Evolutionary conservation across 2,888 invertebrate species (phyloP).

Genomic region (Catocala fraxini): DNA sequence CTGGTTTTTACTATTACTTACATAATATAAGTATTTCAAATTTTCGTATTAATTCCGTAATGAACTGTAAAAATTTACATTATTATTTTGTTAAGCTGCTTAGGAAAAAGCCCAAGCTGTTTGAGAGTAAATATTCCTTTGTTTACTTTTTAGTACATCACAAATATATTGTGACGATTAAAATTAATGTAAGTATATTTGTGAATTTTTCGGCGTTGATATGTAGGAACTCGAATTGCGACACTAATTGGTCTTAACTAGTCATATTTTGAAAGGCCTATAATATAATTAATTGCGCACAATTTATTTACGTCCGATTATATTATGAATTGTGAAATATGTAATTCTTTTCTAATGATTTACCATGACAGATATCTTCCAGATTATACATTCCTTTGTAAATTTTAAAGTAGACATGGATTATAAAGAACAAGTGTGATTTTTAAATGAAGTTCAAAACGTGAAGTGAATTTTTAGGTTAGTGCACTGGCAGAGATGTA

Average conservation of each 20-base stretch:
- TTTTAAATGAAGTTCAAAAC: conserved; percentile 80
- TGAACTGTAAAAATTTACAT: neutral
- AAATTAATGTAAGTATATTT: conserved; percentile 36
- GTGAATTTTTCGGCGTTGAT: conserved; percentile 37
- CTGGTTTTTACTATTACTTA: conserved; percentile 9
- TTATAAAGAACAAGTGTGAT: conserved; percentile 74
- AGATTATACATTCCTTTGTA: conserved; percentile 80
- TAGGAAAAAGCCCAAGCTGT: neutral
- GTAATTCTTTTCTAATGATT: conserved; percentile 44
- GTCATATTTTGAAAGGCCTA: conserved; percentile 84
- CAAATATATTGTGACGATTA: conserved; percentile 18
- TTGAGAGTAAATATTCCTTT: conserved; percentile 2
- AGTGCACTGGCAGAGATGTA: conserved; percentile 71
- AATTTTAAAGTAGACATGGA: conserved; percentile 65
- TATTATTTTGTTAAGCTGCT: conserved; percentile 9
- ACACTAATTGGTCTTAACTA: conserved; percentile 74
- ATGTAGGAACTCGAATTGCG: conserved; percentile 40
- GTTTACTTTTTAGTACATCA: conserved; percentile 16
- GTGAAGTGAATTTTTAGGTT: conserved; percentile 71
- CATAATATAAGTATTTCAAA: conserved; percentile 7
- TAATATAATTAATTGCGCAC: conserved; percentile 69
- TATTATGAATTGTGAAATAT: conserved; percentile 44
- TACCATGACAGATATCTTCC: conserved; percentile 71
- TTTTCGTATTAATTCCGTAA: neutral
- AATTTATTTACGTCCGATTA: conserved; percentile 66